These are phyloP conservation scores for Manis javanica DNA, from an alignment of 2,797 vertebrate genomes.

Conservation along the genomic window DNA sequence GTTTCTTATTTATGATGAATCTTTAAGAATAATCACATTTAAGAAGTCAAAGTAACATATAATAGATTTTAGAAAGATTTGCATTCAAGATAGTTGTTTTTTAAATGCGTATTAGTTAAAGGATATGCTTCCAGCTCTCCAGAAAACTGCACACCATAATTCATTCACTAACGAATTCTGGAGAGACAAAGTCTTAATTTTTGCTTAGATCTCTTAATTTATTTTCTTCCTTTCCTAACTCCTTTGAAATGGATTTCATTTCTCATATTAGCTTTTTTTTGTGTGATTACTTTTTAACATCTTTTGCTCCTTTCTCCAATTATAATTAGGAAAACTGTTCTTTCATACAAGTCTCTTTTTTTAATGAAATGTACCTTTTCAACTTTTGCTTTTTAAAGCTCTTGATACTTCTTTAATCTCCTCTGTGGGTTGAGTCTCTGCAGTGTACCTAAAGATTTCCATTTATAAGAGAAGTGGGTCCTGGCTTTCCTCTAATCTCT, in stretches of 20 bases:
- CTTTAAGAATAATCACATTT: conserved; percentile 13
- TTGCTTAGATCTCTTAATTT: not conserved
- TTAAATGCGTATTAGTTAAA: not conserved
- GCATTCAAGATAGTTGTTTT: not conserved
- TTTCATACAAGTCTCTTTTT: not conserved
- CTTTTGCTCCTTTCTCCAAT: not conserved
- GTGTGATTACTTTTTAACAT: not conserved
- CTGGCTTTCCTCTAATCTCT: not conserved
- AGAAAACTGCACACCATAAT: not conserved
- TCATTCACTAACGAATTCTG: not conserved
- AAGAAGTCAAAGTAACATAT: not conserved
- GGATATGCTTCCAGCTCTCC: not conserved
- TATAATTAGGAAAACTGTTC: not conserved
- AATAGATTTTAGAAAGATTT: conserved; percentile 47
- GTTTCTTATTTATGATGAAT: not conserved
- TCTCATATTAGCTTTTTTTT: not conserved
- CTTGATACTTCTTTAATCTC: not conserved
- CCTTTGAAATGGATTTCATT: conserved; percentile 5
- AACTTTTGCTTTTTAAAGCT: not conserved
- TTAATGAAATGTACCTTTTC: not conserved
- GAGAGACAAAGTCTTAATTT: conserved; percentile 23
- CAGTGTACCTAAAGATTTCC: not conserved
- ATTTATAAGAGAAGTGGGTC: not conserved
- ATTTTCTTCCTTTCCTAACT: conserved; percentile 32
- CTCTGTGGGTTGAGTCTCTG: not conserved